Percentiles rank a stretch among this genome's conserved stretches.
These are phyloP conservation scores for Apantesis nais DNA, from an alignment of 2,888 invertebrate genomes.

Conservation along the genomic window DNA sequence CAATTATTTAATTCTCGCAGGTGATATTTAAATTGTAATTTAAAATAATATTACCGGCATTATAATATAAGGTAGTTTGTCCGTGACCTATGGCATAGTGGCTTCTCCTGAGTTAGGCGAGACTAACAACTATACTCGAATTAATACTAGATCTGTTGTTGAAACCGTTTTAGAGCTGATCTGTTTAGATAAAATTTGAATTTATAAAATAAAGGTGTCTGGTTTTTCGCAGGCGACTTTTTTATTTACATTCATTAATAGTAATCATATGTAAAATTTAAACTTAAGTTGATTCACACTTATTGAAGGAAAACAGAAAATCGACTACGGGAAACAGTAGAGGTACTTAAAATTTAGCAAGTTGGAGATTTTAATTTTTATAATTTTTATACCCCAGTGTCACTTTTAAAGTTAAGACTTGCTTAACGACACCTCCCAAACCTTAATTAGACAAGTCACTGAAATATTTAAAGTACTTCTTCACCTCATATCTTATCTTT, in stretches of 20 bases:
- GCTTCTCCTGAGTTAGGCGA: background rate
- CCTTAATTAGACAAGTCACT: no score
- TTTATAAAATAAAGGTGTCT: background rate
- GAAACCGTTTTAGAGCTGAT: background rate
- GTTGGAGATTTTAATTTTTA: no score
- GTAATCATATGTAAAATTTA: background rate
- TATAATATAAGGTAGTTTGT: background rate
- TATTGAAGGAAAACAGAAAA: no score
- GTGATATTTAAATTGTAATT: constrained; percentile 6
- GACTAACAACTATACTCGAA: background rate
- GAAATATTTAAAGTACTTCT: no score
- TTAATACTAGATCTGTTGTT: background rate
- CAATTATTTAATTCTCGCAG: background rate
- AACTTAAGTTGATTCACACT: background rate
- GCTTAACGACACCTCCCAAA: no score
- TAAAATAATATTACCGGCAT: background rate
- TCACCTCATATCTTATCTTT: no score
- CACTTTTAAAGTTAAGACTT: no score
- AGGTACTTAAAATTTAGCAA: no score
- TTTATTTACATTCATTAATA: background rate
- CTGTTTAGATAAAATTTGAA: background rate
- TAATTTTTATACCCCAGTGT: no score
- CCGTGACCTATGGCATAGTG: background rate
- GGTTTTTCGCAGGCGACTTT: background rate
- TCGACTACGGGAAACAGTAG: background rate